Base-by-base conservation (phyloP, 1,140 invertebrate genomes). In the Drosophila funebris region DNA sequence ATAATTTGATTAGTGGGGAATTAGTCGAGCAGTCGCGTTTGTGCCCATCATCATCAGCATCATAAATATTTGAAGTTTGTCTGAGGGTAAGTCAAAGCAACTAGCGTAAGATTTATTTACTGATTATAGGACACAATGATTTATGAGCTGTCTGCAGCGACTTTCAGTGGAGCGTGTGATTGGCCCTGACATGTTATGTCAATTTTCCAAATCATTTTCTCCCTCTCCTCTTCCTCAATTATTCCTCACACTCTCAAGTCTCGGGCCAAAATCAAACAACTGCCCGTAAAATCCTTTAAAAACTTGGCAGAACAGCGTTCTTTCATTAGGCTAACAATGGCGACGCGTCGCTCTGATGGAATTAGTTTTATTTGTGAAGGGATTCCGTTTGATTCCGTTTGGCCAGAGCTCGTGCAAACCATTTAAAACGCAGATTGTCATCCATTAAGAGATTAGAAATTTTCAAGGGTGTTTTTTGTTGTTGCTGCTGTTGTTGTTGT, bases 391-490 rank as follows among this genome's bases (percentile, higher is more conserved):
- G 39, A 18, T 18, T 41, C 14, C 39, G 16, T 33, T 64, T 63
- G 73, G 54, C 57, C 57, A 58, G 48, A 37, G 53, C 68, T 77
- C 69, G 76, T 81, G 78, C 81, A 85, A 71, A 85, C 82, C 81
- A 87, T 87, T 87, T 88, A 87, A 88, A 87, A 88, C 82, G 83
- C 82, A 87, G 82, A 87, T 87, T 87, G 82, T 87, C 82, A 88
- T 87, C 82, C 82, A 87, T 87, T 87, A 87, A 87, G 82, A 87
- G 82, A 87, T 87, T 87, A 87, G 83, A 87, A 80, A 82, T 82
- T 84, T 85, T 87, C 83, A 82, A 87, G 82, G 82, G 78, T 81
- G 62, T 67, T 81, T 78, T 85, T 75, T 62, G 70, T 22, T 62
- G 20, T 36, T 33, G n/a, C n/a, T n/a, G n/a, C n/a, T n/a, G n/a